A percentile compares a stretch with the other conserved stretches of the same genome.
Conservation (phyloP, 1,140 invertebrate genomes). For the Diplogasteroides magnus region DNA sequence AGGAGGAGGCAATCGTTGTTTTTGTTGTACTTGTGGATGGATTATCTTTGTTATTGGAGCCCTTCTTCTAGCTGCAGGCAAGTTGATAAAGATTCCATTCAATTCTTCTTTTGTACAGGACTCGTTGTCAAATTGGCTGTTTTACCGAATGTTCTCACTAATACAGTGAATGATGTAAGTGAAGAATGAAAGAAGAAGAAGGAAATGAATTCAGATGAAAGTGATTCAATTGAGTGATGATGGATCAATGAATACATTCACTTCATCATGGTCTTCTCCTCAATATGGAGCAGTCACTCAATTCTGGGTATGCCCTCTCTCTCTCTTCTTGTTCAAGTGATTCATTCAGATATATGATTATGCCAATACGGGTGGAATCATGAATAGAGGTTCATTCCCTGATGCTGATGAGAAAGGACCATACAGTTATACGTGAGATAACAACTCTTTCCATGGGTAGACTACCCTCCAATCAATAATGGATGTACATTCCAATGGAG, state of each 20-base stretch:
- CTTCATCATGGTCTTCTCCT: slow-evolving; percentile 15
- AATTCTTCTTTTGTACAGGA: too few relatives aligned
- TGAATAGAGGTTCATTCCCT: slow-evolving; percentile 25
- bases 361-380: slow-evolving; percentile 27
- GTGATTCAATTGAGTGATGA: slow-evolving; percentile 27
- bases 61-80: background rate
- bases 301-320: slow-evolving; percentile 5
- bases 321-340: background rate
- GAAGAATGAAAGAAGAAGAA: too few relatives aligned
- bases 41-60: background rate
- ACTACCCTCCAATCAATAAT: too few relatives aligned
- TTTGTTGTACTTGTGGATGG: background rate
- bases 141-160: background rate
- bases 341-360: slow-evolving; percentile 19
- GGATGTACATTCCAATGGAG: too few relatives aligned
- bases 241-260: slow-evolving; percentile 25
- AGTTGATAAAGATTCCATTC: too few relatives aligned
- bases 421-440: slow-evolving; percentile 27
- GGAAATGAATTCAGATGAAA: slow-evolving; percentile 18
- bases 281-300: slow-evolving; percentile 20
- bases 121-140: background rate
- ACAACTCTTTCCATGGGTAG: too few relatives aligned
- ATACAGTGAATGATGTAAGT: background rate
- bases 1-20: too few relatives aligned
- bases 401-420: slow-evolving; percentile 30